Conservation (phyloP, 2,888 invertebrate genomes). For the Apodemia mormo region DNA sequence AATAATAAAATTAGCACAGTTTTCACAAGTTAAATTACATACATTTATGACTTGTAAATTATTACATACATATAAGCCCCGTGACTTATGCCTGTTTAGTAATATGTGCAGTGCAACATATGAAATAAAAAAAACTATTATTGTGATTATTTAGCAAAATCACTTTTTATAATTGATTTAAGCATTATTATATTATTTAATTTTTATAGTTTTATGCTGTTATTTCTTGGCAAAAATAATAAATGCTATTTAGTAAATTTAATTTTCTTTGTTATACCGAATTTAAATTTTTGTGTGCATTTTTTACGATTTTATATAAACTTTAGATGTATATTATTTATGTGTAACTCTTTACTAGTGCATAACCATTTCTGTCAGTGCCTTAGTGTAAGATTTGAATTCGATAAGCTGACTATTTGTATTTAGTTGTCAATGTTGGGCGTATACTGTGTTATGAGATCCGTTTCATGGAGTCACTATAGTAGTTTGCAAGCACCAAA, state of each 20-base stretch:
- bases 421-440: slow-evolving; percentile 4
- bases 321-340: slow-evolving; percentile 60
- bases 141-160: slow-evolving; percentile 30
- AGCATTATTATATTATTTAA: slow-evolving; percentile 16
- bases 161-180: slow-evolving; percentile 17
- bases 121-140: slow-evolving; percentile 19
- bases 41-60: too few species aligned
- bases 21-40: too few species aligned
- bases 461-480: background rate
- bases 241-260: slow-evolving; percentile 1
- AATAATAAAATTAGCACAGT: too few species aligned
- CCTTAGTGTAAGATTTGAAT: slow-evolving; percentile 73
- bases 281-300: slow-evolving; percentile 57
- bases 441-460: background rate
- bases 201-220: slow-evolving; percentile 14
- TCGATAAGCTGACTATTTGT: slow-evolving; percentile 57
- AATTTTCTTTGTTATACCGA: slow-evolving; percentile 47
- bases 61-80: too few species aligned
- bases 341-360: slow-evolving; percentile 60
- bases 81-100: background rate
- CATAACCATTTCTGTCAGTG: slow-evolving; percentile 75
- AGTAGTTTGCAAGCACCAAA: background rate
- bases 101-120: background rate
- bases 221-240: slow-evolving; percentile 8
- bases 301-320: slow-evolving; percentile 68